Conservation (phyloP, 2,888 invertebrate species). For the Drosophila dives region DNA sequence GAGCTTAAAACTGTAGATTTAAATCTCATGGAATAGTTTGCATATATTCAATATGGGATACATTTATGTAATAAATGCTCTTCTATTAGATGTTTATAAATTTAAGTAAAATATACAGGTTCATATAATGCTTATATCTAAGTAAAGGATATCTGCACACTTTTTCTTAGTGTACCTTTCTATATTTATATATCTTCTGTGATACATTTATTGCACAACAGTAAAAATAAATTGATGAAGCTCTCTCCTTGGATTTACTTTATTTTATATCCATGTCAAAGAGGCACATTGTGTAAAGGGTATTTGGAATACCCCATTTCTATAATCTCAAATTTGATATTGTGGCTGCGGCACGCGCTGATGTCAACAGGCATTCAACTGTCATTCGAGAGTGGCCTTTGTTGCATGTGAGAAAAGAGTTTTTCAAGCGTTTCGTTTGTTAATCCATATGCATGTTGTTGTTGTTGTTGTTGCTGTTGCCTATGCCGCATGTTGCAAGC, state of each 20-base stretch:
- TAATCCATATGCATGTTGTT: constrained; percentile 12
- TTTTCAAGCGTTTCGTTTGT: constrained; percentile 52
- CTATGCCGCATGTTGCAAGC: constrained; percentile 64
- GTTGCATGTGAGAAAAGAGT: constrained; percentile 34
- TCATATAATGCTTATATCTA: background rate
- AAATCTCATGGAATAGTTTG: background rate
- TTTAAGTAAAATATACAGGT: background rate
- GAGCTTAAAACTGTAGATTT: background rate
- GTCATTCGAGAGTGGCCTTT: constrained; percentile 51
- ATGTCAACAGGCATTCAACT: constrained; percentile 59
- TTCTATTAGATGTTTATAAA: background rate
- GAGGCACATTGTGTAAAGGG: background rate
- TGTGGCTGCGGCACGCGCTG: constrained; percentile 61
- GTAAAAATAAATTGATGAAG: background rate
- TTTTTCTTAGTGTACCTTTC: background rate
- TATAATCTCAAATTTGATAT: constrained; percentile 17
- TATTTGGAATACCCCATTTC: background rate
- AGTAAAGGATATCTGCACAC: background rate
- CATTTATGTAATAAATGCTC: background rate
- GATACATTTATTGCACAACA: background rate
- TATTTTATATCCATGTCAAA: background rate
- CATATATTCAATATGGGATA: background rate
- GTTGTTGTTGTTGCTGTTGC: constrained; percentile 16
- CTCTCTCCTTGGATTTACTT: background rate
- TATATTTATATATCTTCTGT: background rate